These are phyloP conservation scores for Thereva nobilitata DNA, from an alignment of 2,888 invertebrate species.

Conservation along the genomic window DNA sequence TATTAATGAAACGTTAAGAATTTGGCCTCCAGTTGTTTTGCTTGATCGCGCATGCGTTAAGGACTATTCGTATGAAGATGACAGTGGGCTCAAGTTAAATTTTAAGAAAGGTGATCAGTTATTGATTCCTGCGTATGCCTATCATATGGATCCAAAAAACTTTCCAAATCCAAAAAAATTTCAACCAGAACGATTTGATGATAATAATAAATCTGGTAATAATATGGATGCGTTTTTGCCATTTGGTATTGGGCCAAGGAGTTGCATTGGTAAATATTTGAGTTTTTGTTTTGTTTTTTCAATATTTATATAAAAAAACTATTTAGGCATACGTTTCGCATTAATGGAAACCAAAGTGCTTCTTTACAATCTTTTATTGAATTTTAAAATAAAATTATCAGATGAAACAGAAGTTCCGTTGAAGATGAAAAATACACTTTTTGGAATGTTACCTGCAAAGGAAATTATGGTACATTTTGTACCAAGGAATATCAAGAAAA, in stretches of 20 bases:
- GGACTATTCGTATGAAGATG: slow-evolving; percentile 57
- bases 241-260: slow-evolving; percentile 65
- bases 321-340: slow-evolving; percentile 53
- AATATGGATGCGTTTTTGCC: slow-evolving; percentile 61
- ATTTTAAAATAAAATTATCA: slow-evolving; percentile 49
- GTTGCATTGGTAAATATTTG: slow-evolving; percentile 63
- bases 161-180: slow-evolving; percentile 63
- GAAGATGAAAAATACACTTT: slow-evolving; percentile 45
- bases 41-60: slow-evolving; percentile 62
- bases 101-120: slow-evolving; percentile 49
- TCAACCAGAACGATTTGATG: slow-evolving; percentile 64
- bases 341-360: slow-evolving; percentile 54
- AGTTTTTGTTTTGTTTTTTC: background rate
- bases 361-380: slow-evolving; percentile 51
- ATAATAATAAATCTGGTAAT: slow-evolving; percentile 60
- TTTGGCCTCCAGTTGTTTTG: slow-evolving; percentile 60
- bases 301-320: background rate
- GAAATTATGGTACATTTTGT: slow-evolving; percentile 53
- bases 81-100: slow-evolving; percentile 47
- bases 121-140: slow-evolving; percentile 56
- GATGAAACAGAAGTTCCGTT: slow-evolving; percentile 50
- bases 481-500: slow-evolving; percentile 1
- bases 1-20: slow-evolving; percentile 61
- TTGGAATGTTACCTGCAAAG: slow-evolving; percentile 49
- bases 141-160: slow-evolving; percentile 62